phyloP scores from a whole-genome alignment of 2,113 vertebrate genomes.

The Chelonoidis abingdonii region DNA sequence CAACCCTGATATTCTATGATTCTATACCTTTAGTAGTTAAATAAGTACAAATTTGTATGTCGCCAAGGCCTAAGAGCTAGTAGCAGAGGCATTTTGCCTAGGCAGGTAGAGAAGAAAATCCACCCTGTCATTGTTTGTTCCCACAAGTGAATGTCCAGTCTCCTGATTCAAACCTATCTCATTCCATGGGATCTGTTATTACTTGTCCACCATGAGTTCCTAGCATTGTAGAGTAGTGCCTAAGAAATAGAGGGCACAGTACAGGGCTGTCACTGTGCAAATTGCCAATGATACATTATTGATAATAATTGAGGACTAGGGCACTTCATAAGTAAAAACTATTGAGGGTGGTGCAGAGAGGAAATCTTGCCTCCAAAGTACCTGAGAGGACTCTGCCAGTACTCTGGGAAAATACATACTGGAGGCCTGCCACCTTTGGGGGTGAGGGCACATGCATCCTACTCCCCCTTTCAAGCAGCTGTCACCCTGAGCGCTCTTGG shows the following conservation, averaged over 20 bases:
- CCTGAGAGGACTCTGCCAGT: background rate
- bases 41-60: background rate
- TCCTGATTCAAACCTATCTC: background rate
- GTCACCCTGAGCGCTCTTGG: accelerated
- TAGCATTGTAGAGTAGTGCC: background rate
- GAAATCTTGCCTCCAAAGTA: background rate
- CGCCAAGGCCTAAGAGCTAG: background rate
- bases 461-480: background rate
- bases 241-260: background rate
- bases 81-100: background rate
- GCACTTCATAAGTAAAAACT: background rate
- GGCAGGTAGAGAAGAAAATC: background rate
- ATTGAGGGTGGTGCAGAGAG: background rate
- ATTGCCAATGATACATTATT: background rate
- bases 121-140: background rate
- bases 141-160: background rate
- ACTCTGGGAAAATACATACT: background rate
- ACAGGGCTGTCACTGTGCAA: background rate
- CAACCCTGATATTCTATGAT: no score
- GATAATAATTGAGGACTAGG: background rate
- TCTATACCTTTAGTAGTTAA: no score
- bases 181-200: background rate
- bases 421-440: background rate
- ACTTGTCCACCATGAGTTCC: background rate
- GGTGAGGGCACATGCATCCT: background rate